Evolutionary conservation across 2,888 invertebrate species (phyloP).

Genomic region (Rutpela maculata): DNA sequence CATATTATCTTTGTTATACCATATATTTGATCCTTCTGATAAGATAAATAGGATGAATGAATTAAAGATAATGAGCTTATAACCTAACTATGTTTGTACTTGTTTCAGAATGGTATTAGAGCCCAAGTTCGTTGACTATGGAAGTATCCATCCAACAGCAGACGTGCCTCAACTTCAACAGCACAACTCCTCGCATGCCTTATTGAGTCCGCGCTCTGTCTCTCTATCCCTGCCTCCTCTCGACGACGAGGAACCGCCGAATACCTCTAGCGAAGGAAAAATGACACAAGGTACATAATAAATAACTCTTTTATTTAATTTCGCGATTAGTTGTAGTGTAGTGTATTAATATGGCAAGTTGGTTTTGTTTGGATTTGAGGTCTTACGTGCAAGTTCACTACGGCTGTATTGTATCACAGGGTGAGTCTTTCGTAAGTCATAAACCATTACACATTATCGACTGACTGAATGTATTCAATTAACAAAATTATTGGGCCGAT

Average conservation of each 20-base stretch:
- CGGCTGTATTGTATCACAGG: too few species aligned
- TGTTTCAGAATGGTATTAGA: constrained; percentile 80
- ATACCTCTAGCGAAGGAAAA: constrained; percentile 68
- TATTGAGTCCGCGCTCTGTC: constrained; percentile 67
- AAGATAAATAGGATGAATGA: constrained; percentile 27
- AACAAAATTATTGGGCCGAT: too few species aligned
- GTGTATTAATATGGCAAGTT: not conserved
- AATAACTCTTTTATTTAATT: not conserved
- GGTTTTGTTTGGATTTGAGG: not conserved
- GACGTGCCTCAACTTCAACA: constrained; percentile 67
- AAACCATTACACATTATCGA: too few species aligned
- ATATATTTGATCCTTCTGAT: constrained; percentile 24
- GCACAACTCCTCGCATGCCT: constrained; percentile 66
- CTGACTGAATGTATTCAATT: too few species aligned
- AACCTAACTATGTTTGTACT: constrained; percentile 52
- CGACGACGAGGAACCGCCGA: constrained; percentile 72
- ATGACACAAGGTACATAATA: constrained; percentile 69
- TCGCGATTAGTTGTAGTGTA: not conserved
- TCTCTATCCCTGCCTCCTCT: constrained; percentile 65
- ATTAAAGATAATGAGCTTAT: constrained; percentile 1
- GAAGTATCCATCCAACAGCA: constrained; percentile 76
- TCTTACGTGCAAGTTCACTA: not conserved
- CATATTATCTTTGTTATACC: not conserved
- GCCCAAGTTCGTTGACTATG: constrained; percentile 80
- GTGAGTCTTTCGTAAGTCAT: too few species aligned